Conservation (phyloP, 2,888 invertebrate species). For the Mimumesa dahlbomi region DNA sequence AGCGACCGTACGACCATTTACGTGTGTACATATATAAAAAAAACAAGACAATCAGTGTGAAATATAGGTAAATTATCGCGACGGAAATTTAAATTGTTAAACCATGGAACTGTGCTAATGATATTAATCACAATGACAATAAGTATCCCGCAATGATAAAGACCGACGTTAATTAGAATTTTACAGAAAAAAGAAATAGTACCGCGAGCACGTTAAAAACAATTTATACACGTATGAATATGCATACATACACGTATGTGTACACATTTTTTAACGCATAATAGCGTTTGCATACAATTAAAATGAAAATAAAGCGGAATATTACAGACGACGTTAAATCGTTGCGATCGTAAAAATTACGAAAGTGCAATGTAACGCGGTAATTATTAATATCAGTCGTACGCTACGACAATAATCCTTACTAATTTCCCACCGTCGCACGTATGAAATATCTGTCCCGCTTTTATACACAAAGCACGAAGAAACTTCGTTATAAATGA, state of each 20-base stretch:
- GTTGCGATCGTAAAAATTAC: background rate
- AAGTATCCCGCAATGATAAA: slow-evolving; percentile 1
- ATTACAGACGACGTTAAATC: background rate
- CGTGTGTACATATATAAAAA: slow-evolving; percentile 1
- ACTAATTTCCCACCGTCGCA: background rate
- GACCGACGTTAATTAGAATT: background rate
- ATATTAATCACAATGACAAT: background rate
- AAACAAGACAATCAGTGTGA: background rate
- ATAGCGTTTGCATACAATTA: too few relatives aligned
- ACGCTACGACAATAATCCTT: background rate
- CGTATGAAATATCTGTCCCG: background rate
- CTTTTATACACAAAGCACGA: too few relatives aligned
- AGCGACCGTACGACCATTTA: too few relatives aligned
- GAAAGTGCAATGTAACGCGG: background rate
- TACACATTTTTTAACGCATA: too few relatives aligned
- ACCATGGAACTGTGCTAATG: background rate
- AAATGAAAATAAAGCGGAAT: background rate
- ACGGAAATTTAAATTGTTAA: background rate
- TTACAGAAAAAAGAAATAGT: too few relatives aligned
- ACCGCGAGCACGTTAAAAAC: background rate
- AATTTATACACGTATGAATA: background rate
- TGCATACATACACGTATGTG: background rate
- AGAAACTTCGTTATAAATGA: background rate
- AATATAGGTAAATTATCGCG: background rate
- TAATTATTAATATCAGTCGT: background rate